These are phyloP conservation scores for Rynchops niger DNA, from an alignment of 2,113 vertebrate species.

Conservation along the genomic window DNA sequence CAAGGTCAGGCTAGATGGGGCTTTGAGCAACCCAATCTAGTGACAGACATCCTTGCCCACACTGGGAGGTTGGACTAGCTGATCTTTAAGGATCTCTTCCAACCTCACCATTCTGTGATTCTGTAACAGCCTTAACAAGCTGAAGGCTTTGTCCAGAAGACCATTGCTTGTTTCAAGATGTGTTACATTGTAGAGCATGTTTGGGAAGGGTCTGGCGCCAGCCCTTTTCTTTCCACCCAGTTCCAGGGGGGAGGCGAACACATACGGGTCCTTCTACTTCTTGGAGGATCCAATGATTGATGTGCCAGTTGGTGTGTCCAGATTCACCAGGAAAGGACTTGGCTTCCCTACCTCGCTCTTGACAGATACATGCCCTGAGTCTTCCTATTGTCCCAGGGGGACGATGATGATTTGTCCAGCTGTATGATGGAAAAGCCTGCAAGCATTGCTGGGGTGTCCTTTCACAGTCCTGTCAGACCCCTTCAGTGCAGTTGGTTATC, in stretches of 20 bases:
- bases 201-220: background rate
- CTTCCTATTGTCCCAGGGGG: background rate
- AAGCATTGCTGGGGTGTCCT: background rate
- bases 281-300: background rate
- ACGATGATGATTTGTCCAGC: background rate
- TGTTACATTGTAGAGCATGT: background rate
- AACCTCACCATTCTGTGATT: background rate
- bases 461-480: background rate
- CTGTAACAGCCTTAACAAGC: background rate
- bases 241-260: background rate
- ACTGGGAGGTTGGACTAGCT: background rate
- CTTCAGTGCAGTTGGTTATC: background rate
- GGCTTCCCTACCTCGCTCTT: background rate
- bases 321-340: background rate
- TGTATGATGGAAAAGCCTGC: background rate
- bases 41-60: background rate
- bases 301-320: background rate
- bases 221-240: background rate
- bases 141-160: background rate
- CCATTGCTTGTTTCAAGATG: accelerated
- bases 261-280: background rate
- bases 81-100: background rate
- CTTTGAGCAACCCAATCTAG: background rate
- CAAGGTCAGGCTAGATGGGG: background rate
- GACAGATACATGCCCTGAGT: background rate